phyloP scores from a whole-genome alignment of 2,797 vertebrate genomes.

The Caiman crocodilus region DNA sequence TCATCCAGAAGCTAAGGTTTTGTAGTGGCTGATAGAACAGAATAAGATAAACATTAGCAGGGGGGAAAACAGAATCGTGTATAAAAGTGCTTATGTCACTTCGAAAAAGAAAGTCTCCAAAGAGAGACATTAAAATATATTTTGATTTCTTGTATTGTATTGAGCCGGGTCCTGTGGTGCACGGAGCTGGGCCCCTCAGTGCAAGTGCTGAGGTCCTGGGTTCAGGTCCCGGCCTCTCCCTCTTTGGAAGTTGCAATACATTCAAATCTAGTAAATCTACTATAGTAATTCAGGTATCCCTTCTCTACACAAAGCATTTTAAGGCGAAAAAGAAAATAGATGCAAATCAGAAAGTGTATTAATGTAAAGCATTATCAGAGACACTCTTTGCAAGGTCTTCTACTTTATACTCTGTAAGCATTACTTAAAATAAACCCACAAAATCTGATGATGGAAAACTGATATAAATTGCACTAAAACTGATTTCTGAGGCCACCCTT shows the following conservation, averaged over 20 bases:
- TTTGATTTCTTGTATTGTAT: not conserved
- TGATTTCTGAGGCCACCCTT: not conserved
- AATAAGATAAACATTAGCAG: conserved; percentile 2
- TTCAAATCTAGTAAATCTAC: accelerated
- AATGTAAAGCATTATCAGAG: not conserved
- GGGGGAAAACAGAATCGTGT: not conserved
- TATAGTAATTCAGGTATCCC: not conserved
- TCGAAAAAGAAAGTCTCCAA: not conserved
- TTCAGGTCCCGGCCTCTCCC: too few relatives aligned
- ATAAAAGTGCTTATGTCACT: not conserved
- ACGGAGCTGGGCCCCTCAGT: too few relatives aligned
- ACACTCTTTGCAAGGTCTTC: not conserved
- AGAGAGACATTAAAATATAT: not conserved
- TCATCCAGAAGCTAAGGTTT: not conserved
- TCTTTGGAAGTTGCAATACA: not conserved
- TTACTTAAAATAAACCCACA: not conserved
- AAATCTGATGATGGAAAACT: conserved; percentile 8
- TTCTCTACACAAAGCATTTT: not conserved
- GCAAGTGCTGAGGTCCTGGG: too few relatives aligned
- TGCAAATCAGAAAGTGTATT: not conserved
- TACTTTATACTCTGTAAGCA: not conserved
- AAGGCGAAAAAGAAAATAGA: conserved; percentile 20
- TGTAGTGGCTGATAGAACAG: not conserved
- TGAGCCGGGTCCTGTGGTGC: too few relatives aligned
- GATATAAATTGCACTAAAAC: not conserved